Evolutionary conservation across 53 echinoderm and acorn worm genomes (phyloP), one percentile per base, ranked within the genome.

Genomic region (Hippasteria phrygiana): DNA sequence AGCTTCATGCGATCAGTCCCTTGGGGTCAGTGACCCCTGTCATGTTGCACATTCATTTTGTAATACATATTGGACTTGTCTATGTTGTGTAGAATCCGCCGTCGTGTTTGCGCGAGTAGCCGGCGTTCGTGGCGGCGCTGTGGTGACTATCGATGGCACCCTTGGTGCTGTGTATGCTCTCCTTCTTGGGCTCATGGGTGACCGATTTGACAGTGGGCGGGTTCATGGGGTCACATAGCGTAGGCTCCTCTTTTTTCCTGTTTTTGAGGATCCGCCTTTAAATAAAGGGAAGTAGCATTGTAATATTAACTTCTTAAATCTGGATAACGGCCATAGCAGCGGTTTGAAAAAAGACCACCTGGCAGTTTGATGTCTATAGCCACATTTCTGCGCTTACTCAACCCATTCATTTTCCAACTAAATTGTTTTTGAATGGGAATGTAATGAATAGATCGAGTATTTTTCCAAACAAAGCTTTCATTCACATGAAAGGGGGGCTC

Each of bases 81-180:
- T 91, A 96, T 79, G 96, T 96, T 74, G 95, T 94, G 90, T 97
- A 97, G 88, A 94, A 97, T 28, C 95, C 95, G 1, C 98, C 98
- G 47, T 97, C 98, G 45, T 97, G 98, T 93, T 97, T 97, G 28
- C 98, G 73, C 13, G 95, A 95, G 80, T 95, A 97, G 5, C 98
- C 98, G 6, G 90, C 87, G 29, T 97, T 97, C 2, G 98, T 97
- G 28, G 95, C 95, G 12, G 95, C 94, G 46, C 94, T 95, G 74
- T 97, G 98, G 50, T 95, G 95, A 55, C 98, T 92, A 27, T 93
- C 95, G 18, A 95, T 90, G 55, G 95, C 95, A 0, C 98, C 98
- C 78, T 97, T 94, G 11, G 95, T 89, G 43, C 95, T 95, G 90
- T 97, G 80, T 11, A 95, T 89, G 59, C 93, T 95, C 69, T 97